A percentile compares a stretch with the other conserved stretches of the same genome.
These are phyloP conservation scores for Osmoderma eremita DNA, from an alignment of 2,888 invertebrate species.

Conservation along the genomic window DNA sequence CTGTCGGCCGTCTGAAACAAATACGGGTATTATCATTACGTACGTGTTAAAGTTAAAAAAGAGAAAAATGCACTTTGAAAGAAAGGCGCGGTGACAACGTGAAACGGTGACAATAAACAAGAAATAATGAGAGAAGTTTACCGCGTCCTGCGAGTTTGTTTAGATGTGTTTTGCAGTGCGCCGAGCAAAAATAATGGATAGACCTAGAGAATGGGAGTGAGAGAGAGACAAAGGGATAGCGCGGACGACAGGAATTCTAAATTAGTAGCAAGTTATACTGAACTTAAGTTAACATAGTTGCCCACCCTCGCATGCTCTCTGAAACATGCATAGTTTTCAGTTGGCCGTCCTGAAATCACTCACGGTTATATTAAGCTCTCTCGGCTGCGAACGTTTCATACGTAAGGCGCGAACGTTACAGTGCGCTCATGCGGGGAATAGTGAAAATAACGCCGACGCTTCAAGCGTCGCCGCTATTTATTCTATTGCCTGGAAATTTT, in stretches of 20 bases:
- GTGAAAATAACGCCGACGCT: slow-evolving; percentile 47
- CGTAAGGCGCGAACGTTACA: slow-evolving; percentile 41
- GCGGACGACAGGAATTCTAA: slow-evolving; percentile 46
- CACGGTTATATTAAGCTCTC: slow-evolving; percentile 45
- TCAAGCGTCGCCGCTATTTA: slow-evolving; percentile 27
- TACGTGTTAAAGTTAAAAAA: background rate
- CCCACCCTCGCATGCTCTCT: slow-evolving; percentile 61
- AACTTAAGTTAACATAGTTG: slow-evolving; percentile 61
- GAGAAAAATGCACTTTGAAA: background rate
- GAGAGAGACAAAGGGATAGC: slow-evolving; percentile 16
- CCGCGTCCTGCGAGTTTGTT: slow-evolving; percentile 30
- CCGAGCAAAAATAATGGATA: slow-evolving; percentile 44
- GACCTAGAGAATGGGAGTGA: slow-evolving; percentile 14
- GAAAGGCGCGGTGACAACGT: slow-evolving; percentile 15
- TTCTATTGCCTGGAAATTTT: slow-evolving; percentile 31
- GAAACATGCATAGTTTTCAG: slow-evolving; percentile 54
- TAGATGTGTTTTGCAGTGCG: slow-evolving; percentile 46
- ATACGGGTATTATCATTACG: no score
- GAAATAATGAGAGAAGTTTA: slow-evolving; percentile 36
- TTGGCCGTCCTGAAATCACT: slow-evolving; percentile 44
- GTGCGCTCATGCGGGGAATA: slow-evolving; percentile 51
- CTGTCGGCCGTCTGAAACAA: background rate
- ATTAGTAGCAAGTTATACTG: slow-evolving; percentile 59
- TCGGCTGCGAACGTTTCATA: slow-evolving; percentile 46
- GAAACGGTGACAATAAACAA: slow-evolving; percentile 34